These are phyloP conservation scores for Cavia porcellus DNA, from an alignment of 2,113 vertebrate species.

Conservation along the genomic window DNA sequence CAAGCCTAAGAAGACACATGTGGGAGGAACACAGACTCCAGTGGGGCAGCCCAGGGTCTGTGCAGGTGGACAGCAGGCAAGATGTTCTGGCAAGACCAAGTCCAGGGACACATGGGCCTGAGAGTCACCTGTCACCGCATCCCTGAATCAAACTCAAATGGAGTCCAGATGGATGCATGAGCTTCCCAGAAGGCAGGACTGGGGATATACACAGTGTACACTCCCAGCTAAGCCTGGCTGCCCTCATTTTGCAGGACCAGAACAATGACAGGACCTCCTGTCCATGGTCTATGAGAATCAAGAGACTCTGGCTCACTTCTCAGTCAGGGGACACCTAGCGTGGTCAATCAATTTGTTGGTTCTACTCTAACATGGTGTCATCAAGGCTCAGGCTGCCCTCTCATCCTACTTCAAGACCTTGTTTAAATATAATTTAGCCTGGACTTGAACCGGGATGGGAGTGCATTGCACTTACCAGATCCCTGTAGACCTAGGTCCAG, in stretches of 20 bases:
- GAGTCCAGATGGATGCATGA: not conserved
- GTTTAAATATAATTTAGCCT: not conserved
- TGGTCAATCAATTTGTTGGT: not conserved
- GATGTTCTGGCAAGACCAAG: not conserved
- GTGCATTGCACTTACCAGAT: not conserved
- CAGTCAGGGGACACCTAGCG: not conserved
- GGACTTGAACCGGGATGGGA: not conserved
- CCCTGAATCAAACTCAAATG: not conserved
- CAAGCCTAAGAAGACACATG: not conserved
- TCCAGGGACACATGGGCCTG: not conserved
- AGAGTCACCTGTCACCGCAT: not conserved
- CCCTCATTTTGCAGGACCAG: not conserved
- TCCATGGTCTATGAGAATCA: not conserved
- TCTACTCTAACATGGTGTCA: not conserved
- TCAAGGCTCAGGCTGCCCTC: not conserved
- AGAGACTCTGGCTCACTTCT: not conserved
- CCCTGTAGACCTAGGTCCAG: not conserved
- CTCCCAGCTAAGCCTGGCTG: not conserved
- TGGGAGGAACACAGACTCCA: not conserved
- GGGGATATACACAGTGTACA: not conserved
- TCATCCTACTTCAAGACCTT: not conserved
- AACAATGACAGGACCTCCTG: not conserved
- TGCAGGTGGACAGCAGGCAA: not conserved
- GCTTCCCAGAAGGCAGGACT: not conserved
- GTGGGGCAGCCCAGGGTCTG: not conserved